phyloP scores from a whole-genome alignment of 2,888 invertebrate species.

The Protodeltote pygarga region DNA sequence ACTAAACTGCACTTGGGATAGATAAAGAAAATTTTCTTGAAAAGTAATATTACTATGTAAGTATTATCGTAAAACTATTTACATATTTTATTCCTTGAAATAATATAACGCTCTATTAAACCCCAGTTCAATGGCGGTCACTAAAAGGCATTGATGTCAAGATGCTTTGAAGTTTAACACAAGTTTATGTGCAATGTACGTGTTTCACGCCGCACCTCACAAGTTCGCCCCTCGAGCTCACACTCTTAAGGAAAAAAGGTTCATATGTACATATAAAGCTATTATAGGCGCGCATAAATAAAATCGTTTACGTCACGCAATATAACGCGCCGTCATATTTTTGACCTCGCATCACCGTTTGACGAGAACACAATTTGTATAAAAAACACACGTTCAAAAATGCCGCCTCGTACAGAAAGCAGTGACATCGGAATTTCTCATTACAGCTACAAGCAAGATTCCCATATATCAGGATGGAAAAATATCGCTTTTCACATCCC shows the following conservation, averaged over 20 bases:
- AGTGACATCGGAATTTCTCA: conserved; percentile 85
- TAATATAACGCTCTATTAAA: no score
- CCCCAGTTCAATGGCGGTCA: no score
- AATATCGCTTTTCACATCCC: conserved; percentile 81
- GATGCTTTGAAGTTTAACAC: conserved; percentile 1
- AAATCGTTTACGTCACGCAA: conserved; percentile 12
- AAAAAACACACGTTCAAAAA: conserved; percentile 61
- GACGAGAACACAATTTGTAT: conserved; percentile 52
- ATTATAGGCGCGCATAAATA: no score
- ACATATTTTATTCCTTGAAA: no score
- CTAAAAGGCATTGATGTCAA: neutral
- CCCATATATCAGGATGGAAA: conserved; percentile 82
- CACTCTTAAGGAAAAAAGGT: neutral
- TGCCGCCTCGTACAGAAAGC: conserved; percentile 75
- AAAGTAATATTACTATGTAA: no score
- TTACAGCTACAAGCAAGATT: conserved; percentile 78
- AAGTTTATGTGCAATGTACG: conserved; percentile 3
- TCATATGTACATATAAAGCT: conserved; percentile 8
- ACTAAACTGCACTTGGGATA: no score
- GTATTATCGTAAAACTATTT: no score
- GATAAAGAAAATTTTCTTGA: no score
- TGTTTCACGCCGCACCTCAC: neutral
- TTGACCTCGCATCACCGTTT: conserved; percentile 39
- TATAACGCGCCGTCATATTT: conserved; percentile 34
- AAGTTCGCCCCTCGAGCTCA: neutral